phyloP scores from a whole-genome alignment of 2,888 invertebrate species.

The Sylvicola fuscatus region DNA sequence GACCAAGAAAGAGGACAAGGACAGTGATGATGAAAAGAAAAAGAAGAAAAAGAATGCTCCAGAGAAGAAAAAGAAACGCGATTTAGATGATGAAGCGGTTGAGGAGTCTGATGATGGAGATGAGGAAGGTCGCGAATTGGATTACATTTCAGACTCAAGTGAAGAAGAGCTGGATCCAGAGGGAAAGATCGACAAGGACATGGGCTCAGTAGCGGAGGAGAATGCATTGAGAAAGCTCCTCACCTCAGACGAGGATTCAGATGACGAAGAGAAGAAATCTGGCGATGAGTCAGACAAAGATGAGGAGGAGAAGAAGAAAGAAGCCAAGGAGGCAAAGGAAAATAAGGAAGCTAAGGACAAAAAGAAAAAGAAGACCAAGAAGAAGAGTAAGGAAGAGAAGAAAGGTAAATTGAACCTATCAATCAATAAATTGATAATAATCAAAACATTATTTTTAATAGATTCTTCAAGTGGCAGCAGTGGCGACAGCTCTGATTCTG shows the following conservation, averaged over 20 bases:
- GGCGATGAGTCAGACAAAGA: constrained; percentile 54
- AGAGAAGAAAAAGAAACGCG: constrained; percentile 49
- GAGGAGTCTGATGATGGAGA: constrained; percentile 97
- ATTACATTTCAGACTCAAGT: constrained; percentile 82
- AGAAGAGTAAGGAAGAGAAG: constrained; percentile 40
- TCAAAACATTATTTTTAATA: constrained; percentile 12
- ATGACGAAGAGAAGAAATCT: constrained; percentile 63
- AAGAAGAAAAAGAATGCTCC: constrained; percentile 38
- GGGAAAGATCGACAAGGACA: constrained; percentile 56
- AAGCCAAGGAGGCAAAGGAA: constrained; percentile 37
- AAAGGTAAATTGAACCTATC: constrained; percentile 24
- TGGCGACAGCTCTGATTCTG: constrained; percentile 49
- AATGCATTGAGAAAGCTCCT: constrained; percentile 68
- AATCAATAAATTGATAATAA: constrained; percentile 1
- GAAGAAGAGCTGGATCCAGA: constrained; percentile 48
- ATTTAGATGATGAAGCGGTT: constrained; percentile 71
- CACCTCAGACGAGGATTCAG: constrained; percentile 72
- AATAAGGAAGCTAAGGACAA: constrained; percentile 29
- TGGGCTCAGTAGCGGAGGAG: constrained; percentile 80
- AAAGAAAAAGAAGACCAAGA: constrained; percentile 36
- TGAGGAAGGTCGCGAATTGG: constrained; percentile 83
- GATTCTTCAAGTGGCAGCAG: constrained; percentile 51
- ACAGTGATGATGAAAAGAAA: constrained; percentile 32
- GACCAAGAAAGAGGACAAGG: constrained; percentile 41
- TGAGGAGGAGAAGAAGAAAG: constrained; percentile 51